Base-by-base conservation (phyloP, 2,113 vertebrate genomes). In the Geococcyx californianus region DNA sequence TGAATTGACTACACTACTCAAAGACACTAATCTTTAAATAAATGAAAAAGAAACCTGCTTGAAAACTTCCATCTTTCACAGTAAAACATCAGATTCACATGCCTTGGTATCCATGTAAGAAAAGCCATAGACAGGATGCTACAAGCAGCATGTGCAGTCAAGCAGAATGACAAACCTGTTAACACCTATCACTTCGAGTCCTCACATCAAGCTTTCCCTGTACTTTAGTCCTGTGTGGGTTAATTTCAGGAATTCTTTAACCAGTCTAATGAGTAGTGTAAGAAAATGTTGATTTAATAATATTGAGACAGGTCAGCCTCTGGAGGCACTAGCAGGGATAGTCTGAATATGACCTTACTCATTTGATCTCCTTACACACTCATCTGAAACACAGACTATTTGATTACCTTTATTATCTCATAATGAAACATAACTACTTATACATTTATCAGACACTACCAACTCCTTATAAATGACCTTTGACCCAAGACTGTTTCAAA, bases 401-500 rank as follows among this genome's bases (percentile, higher is more conserved):
- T 66, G 12, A 75, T 81, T 59, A 66, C 6, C 24, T 60, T 86
- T 91, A 86, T 66, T 56, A 88, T 40, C 29, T 76, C 16, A 54
- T 63, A 63, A 74, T 74, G 76, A 93, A 97, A 93, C 15, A 45
- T 51, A 93, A 89, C 24, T 56, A 87, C 31, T 56, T 91, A 33
- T 4, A 93, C 84, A n/a, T 66, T 95, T 94, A 80, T 67, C 63
- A 77, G 66, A 64, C 23, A 59, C 25, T 78, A 42, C 29, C 70
- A 85, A 55, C 36, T 87, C n/a, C 29, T 97, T 85, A 96, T 85
- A 36, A 94, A 95, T 54, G 8, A 49, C 60, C 70, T 93, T 88
- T 76, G 28, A 51, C 77, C 93, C 31, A 20, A 70, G n/a, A 84
- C 56, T 67, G 19, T 52, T 92, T 93, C 78, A 93, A 91, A 96